phyloP scores from a whole-genome alignment of 2,888 invertebrate species.

The Phymatocera aterrima region DNA sequence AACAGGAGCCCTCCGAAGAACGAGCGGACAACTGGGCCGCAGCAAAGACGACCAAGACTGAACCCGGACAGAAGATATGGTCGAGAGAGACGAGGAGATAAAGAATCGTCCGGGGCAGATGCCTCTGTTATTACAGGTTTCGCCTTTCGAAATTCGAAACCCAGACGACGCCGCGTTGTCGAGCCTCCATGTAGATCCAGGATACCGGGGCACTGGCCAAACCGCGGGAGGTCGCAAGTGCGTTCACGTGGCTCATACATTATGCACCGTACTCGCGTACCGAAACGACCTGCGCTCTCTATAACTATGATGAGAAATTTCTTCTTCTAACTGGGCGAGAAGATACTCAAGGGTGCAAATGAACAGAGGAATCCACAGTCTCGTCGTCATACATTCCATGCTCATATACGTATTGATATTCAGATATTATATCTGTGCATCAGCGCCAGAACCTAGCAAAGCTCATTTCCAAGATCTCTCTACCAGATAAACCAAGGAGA shows the following conservation, averaged over 20 bases:
- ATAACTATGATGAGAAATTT: too few relatives aligned
- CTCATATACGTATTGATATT: background rate
- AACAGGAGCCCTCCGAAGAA: constrained; percentile 34
- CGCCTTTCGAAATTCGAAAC: constrained; percentile 66
- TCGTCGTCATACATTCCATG: too few relatives aligned
- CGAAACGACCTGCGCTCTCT: too few relatives aligned
- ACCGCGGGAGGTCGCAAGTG: constrained; percentile 7
- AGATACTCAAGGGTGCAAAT: too few relatives aligned
- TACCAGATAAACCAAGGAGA: background rate
- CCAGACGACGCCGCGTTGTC: constrained; percentile 35
- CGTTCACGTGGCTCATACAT: background rate
- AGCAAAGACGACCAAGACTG: constrained; percentile 36
- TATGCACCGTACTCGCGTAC: too few relatives aligned
- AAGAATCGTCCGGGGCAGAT: constrained; percentile 62
- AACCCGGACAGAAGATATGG: constrained; percentile 45
- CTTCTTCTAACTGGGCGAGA: too few relatives aligned
- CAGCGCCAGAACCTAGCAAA: background rate
- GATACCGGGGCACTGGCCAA: background rate
- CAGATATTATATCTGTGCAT: too few relatives aligned
- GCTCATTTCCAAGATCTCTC: background rate
- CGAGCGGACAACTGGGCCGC: constrained; percentile 16
- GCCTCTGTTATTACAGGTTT: constrained; percentile 68
- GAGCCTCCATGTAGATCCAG: constrained; percentile 37
- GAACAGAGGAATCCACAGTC: too few relatives aligned
- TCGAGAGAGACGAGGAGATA: constrained; percentile 53